phyloP scores from a whole-genome alignment of 2,797 vertebrate genomes.

The Lophura swinhoii region DNA sequence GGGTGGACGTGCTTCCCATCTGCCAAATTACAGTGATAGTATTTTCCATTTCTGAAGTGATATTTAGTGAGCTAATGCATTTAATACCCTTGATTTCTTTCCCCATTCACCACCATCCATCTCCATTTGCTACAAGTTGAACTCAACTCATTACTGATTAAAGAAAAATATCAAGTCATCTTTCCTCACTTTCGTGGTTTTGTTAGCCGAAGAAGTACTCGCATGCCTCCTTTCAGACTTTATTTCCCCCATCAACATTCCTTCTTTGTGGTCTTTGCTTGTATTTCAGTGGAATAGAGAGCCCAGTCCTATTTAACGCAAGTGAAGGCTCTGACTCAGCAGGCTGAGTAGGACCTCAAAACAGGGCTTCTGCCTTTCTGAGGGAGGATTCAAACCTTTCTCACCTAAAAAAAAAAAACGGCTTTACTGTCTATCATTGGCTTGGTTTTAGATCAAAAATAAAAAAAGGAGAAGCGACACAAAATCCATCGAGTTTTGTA shows the following conservation, averaged over 20 bases:
- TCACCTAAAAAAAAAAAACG: rapidly evolving
- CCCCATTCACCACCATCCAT: neutral
- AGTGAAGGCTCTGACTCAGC: neutral
- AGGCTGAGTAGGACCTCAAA: neutral
- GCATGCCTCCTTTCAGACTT: neutral
- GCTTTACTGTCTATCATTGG: neutral
- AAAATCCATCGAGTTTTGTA: rapidly evolving
- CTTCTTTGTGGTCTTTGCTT: neutral
- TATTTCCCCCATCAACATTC: neutral
- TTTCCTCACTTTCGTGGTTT: neutral
- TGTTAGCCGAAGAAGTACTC: neutral
- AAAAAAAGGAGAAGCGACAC: neutral
- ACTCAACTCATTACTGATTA: neutral
- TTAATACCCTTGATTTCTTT: neutral
- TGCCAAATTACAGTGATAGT: neutral
- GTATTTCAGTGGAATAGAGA: neutral
- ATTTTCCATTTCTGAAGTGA: neutral
- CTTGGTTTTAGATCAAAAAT: neutral
- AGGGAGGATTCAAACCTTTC: neutral
- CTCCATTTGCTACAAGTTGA: neutral
- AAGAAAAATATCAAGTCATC: neutral
- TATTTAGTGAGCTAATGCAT: neutral
- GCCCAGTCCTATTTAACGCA: neutral
- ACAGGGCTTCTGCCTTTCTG: neutral
- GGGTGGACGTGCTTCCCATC: neutral